Evolutionary conservation across 2,113 vertebrate species (phyloP).

Genomic region (Romanogobio albipinnatus): DNA sequence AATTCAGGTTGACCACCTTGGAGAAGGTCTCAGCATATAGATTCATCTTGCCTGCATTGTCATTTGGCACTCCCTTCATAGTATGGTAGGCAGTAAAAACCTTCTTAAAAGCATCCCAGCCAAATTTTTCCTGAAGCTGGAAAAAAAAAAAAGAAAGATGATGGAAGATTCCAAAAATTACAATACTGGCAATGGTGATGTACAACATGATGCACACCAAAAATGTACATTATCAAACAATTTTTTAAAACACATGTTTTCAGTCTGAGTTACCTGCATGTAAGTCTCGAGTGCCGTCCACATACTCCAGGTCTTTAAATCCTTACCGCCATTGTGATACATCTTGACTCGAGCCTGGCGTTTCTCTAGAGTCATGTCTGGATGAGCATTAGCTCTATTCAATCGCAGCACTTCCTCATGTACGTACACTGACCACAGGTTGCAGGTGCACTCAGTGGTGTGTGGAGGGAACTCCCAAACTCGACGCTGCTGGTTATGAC

Average conservation of each 20-base stretch:
- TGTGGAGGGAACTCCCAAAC: conserved; percentile 79
- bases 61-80: conserved; percentile 61
- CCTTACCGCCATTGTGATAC: conserved; percentile 56
- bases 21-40: conserved; percentile 80
- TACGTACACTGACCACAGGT: conserved; percentile 83
- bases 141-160: not conserved
- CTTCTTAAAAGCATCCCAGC: conserved; percentile 78
- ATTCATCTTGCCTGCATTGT: conserved; percentile 80
- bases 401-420: conserved; percentile 68
- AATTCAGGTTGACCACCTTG: conserved; percentile 72
- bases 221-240: too few species aligned
- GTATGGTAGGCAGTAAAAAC: conserved; percentile 78
- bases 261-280: conserved; percentile 70
- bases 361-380: conserved; percentile 9
- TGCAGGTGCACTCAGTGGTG: conserved; percentile 82
- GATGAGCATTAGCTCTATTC: conserved; percentile 64
- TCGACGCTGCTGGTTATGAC: conserved; percentile 80
- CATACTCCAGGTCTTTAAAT: conserved; percentile 61
- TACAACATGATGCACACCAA: not conserved
- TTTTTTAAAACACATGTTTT: too few species aligned
- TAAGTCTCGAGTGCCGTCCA: conserved; percentile 80
- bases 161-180: not conserved
- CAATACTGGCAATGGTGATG: not conserved
- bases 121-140: conserved; percentile 82
- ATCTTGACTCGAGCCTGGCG: conserved; percentile 50